Percentiles rank a stretch among this genome's conserved stretches.
These are phyloP conservation scores for Augochlorella aurata DNA, from an alignment of 2,888 invertebrate genomes.

Conservation along the genomic window DNA sequence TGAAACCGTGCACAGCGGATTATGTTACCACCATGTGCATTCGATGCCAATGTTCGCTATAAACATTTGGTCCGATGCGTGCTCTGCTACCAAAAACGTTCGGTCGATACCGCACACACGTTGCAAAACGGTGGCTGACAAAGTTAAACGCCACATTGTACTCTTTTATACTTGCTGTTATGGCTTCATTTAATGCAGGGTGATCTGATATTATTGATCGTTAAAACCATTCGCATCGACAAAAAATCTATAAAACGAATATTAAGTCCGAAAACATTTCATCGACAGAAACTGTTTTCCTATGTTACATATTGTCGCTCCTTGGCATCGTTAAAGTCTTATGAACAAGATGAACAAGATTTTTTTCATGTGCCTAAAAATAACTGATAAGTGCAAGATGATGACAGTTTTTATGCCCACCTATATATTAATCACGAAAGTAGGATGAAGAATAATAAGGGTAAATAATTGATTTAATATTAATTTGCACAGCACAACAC, in stretches of 20 bases:
- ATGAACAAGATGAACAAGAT: neutral
- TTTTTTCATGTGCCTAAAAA: neutral
- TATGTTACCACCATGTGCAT: neutral
- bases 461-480: no score
- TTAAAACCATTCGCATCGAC: neutral
- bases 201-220: neutral
- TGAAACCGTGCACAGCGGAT: neutral
- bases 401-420: no score
- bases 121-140: neutral
- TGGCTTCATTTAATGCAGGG: neutral
- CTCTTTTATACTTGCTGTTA: neutral
- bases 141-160: neutral
- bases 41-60: constrained; percentile 1
- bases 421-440: no score
- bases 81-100: neutral
- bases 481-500: neutral
- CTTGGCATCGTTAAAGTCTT: neutral
- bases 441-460: no score
- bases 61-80: constrained; percentile 1
- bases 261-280: neutral
- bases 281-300: neutral
- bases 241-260: neutral
- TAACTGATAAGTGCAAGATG: neutral
- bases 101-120: constrained; percentile 1
- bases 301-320: neutral